Percentiles rank a stretch among this genome's conserved stretches.
These are phyloP conservation scores for Crotalus tigris DNA, from an alignment of 2,113 vertebrate species.

Conservation along the genomic window DNA sequence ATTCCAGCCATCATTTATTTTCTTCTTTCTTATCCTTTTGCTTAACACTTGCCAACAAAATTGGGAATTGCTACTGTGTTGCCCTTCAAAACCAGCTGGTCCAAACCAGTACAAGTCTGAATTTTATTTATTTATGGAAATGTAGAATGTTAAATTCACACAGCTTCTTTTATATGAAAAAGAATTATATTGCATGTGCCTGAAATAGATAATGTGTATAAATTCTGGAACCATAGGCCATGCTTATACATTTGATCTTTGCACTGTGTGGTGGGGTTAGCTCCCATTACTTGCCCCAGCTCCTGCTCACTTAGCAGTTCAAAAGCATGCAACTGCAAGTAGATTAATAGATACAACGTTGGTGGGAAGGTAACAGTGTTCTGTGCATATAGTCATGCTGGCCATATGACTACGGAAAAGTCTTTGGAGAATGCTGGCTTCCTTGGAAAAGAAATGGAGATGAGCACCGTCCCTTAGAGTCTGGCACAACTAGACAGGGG, in stretches of 20 bases:
- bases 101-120: background rate
- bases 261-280: no score
- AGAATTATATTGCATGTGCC: background rate
- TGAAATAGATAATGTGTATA: background rate
- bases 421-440: no score
- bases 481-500: no score
- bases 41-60: background rate
- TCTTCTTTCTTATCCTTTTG: background rate
- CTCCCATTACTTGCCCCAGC: no score
- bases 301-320: no score
- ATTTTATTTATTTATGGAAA: background rate
- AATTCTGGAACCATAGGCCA: background rate
- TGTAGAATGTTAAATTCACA: background rate
- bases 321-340: no score
- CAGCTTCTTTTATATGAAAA: background rate
- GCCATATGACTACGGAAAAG: no score
- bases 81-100: background rate
- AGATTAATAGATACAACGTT: no score
- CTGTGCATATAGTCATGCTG: no score
- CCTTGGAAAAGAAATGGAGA: no score
- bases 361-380: no score
- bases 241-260: background rate
- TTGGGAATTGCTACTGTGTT: background rate
- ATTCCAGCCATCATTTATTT: background rate
- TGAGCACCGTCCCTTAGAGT: no score